Evolutionary conservation across 64 coral and sea anemone species (phyloP).

Genomic region (Stichodactyla helianthus): DNA sequence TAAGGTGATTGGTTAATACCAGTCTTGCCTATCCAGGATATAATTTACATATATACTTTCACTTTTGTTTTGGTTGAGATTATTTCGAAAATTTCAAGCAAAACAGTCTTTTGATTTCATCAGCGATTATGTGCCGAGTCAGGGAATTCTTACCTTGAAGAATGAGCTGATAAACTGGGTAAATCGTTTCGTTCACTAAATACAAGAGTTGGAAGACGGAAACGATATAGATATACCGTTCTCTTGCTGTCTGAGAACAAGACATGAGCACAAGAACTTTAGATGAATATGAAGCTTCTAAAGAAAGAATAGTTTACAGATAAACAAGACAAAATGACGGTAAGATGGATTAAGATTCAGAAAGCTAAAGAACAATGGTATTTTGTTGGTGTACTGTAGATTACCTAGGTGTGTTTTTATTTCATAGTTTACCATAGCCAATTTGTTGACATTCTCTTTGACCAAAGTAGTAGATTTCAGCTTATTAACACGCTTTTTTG

Average conservation of each 20-base stretch:
- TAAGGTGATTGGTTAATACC: not conserved
- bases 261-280: not conserved
- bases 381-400: not conserved
- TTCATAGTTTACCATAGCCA: too few species aligned
- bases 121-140: not conserved
- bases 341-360: not conserved
- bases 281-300: not conserved
- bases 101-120: not conserved
- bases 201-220: not conserved
- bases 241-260: not conserved
- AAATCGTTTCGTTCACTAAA: not conserved
- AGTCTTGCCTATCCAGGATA: not conserved
- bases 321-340: not conserved
- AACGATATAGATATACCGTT: not conserved
- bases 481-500: too few species aligned
- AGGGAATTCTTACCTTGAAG: not conserved
- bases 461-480: too few species aligned
- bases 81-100: not conserved
- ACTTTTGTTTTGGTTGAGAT: not conserved
- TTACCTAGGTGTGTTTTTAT: too few species aligned
- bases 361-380: not conserved
- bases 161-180: not conserved
- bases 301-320: not conserved
- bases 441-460: too few species aligned
- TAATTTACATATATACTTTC: slow-evolving; percentile 7